A percentile compares a stretch with the other conserved stretches of the same genome.
These are phyloP conservation scores for Hymenopus coronatus DNA, from an alignment of 2,888 invertebrate species.

Conservation along the genomic window DNA sequence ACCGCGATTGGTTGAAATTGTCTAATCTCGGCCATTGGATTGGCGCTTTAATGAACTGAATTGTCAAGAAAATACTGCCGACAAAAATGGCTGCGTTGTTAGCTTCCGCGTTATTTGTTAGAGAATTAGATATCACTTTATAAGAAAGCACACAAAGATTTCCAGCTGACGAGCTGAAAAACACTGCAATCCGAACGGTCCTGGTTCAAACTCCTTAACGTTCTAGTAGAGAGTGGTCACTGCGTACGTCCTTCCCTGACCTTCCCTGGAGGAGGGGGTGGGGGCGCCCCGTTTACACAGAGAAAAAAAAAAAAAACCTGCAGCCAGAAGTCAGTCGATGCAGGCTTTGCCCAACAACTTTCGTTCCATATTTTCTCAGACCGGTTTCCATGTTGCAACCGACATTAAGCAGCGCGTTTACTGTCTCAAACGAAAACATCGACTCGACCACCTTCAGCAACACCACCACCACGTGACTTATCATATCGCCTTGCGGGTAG, in stretches of 20 bases:
- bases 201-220: not conserved
- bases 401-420: not conserved
- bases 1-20: too few species aligned
- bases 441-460: not conserved
- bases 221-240: not conserved
- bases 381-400: not conserved
- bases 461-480: too few species aligned
- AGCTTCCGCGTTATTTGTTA: too few species aligned
- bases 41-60: too few species aligned
- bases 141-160: too few species aligned
- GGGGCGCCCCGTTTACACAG: not conserved
- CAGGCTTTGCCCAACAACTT: not conserved
- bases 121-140: too few species aligned
- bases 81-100: too few species aligned
- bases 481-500: too few species aligned
- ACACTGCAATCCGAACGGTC: not conserved
- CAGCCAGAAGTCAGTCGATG: not conserved
- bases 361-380: not conserved
- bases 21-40: too few species aligned
- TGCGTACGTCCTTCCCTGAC: not conserved
- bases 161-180: too few species aligned
- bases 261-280: not conserved
- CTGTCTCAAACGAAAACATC: not conserved
- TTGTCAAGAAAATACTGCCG: too few species aligned
- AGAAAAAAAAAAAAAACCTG: not conserved